Evolutionary conservation across 2,113 vertebrate genomes (phyloP).

Genomic region (Polypterus bichir): DNA sequence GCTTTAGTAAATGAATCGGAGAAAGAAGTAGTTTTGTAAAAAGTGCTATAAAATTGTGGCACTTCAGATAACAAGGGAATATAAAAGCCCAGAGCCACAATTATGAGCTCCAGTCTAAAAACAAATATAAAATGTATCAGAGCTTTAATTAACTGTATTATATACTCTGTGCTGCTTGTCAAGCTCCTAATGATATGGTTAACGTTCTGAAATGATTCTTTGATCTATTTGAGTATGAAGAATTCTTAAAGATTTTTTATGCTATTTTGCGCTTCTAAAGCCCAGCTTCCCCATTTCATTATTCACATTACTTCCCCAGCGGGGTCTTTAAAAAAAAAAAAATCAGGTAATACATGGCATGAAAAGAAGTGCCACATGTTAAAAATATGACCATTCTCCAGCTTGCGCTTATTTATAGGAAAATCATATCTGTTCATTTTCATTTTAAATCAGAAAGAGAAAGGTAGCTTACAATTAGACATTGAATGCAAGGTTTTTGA

Average conservation of each 20-base stretch:
- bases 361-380: too few relatives aligned
- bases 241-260: constrained; percentile 41
- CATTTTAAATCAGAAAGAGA: too few relatives aligned
- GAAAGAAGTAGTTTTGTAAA: not conserved
- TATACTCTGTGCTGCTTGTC: not conserved
- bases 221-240: constrained; percentile 17
- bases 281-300: too few relatives aligned
- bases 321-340: too few relatives aligned
- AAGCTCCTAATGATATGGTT: not conserved
- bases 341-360: too few relatives aligned
- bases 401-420: too few relatives aligned
- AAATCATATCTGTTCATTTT: too few relatives aligned
- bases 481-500: too few relatives aligned
- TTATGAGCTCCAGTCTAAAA: constrained; percentile 1
- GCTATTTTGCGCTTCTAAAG: constrained; percentile 11
- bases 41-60: not conserved
- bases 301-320: too few relatives aligned
- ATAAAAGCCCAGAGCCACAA: not conserved
- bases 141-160: not conserved
- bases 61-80: not conserved
- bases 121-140: not conserved
- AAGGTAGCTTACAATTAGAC: too few relatives aligned
- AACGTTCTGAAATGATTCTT: not conserved
- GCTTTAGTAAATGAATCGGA: not conserved
- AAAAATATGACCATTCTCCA: too few relatives aligned